Base-by-base conservation (phyloP, 2,797 vertebrate species). In the Nyctalus aviator region DNA sequence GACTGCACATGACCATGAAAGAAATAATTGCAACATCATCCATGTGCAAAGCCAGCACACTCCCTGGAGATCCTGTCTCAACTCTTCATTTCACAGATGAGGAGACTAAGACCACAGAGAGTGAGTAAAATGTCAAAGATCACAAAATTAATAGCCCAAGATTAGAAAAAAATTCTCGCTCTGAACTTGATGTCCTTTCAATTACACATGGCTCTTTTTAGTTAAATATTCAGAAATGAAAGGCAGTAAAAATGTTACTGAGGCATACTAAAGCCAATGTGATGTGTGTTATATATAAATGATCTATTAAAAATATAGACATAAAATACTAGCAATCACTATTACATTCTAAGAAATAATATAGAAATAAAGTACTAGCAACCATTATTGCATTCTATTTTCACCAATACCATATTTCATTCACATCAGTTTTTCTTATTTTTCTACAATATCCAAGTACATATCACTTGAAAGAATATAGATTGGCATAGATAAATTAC, bases 61-160 rank as follows among this genome's bases (percentile, higher is more conserved):
- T 73, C 30, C 17, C 37, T 15, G 77, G 18, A 77, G 30, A 14
- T 55, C 71, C 55, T 81, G 5, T 72, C n/a, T 71, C 27, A 92
- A 81, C n/a, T 32, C 78, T 77, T 75, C 64, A 85, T 32, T 83
- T 96, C 62, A 41, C 35, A 90, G 21, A 62, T 46, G 50, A 73
- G 41, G 11, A 25, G 3, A 73, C 57, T 62, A 46, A 94, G 46
- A 87, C 12, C 35, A 23, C 30, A 84, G 59, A 76, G 8, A 86
- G 15, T 18, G 73, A 87, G 32, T 32, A 20, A 73, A 92, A 77
- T 69, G 12, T n/a, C 23, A 46, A 84, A 91, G 9, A 13, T 71
- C 37, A 68, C 7, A 15, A 20, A n/a, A 9, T 30, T 76, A 86
- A 53, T 23, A 77, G 20, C 11, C 82, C 8, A 13, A 20, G 32